A percentile compares a stretch with the other conserved stretches of the same genome.
phyloP scores from a whole-genome alignment of 2,797 vertebrate genomes.

The Apogon hyalosoma region DNA sequence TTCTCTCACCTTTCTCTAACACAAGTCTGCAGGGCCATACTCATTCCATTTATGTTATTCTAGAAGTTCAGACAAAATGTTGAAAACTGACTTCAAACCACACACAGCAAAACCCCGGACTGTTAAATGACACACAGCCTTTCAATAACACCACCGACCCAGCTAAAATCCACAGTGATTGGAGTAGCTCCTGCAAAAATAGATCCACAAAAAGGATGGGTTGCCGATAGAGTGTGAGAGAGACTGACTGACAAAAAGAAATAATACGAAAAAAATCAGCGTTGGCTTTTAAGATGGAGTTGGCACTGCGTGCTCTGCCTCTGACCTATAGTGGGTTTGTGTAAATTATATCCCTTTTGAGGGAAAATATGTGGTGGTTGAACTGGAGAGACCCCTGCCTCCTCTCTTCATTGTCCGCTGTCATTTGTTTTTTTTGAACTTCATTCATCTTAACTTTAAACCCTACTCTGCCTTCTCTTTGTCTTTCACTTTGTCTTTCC shows the following conservation, averaged over 20 bases:
- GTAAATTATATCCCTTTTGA: conserved; percentile 83
- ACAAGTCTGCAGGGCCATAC: not conserved
- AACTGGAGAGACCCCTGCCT: conserved; percentile 54
- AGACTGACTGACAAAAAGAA: conserved; percentile 5
- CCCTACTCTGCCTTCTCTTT: conserved; percentile 12
- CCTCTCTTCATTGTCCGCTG: conserved; percentile 39
- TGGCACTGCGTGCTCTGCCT: conserved; percentile 69
- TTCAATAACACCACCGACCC: conserved; percentile 44
- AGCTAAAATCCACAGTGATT: conserved; percentile 39
- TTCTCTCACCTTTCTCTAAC: not conserved
- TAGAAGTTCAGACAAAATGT: conserved; percentile 17
- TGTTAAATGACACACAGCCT: conserved; percentile 43
- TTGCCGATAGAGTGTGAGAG: conserved; percentile 1
- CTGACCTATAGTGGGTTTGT: conserved; percentile 80
- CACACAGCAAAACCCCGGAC: conserved; percentile 32
- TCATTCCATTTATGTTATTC: conserved; percentile 1
- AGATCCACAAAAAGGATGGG: conserved; percentile 28
- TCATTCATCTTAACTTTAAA: conserved; percentile 44
- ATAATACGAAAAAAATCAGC: conserved; percentile 12
- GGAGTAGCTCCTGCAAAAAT: conserved; percentile 46
- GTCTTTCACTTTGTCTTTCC: conserved; percentile 12
- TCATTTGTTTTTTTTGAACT: conserved; percentile 41
- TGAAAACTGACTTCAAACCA: conserved; percentile 38
- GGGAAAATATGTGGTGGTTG: conserved; percentile 81
- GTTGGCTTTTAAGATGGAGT: conserved; percentile 59